These are phyloP conservation scores for Ciona savignyi DNA, from an alignment of 23 tunicate genomes.

Conservation along the genomic window DNA sequence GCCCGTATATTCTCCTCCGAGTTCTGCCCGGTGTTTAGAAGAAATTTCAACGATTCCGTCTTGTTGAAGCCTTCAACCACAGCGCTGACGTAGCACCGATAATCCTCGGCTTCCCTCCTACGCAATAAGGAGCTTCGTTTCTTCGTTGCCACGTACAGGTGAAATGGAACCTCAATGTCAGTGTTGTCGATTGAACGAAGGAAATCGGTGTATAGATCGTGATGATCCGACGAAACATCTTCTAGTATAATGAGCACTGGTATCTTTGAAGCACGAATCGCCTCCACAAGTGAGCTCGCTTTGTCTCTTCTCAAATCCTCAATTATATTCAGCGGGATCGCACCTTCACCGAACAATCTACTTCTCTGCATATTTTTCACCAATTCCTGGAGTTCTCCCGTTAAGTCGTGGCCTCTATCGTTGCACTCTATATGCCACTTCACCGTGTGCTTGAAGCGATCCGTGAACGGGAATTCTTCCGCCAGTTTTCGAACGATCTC, in stretches of 20 bases:
- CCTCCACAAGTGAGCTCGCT: background rate
- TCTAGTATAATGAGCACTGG: conserved; percentile 3
- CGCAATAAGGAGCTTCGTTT: background rate
- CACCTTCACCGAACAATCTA: background rate
- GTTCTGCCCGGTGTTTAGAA: background rate
- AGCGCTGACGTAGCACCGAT: background rate
- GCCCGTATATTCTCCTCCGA: background rate
- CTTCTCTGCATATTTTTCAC: background rate
- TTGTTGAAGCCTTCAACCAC: conserved; percentile 20
- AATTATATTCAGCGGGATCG: background rate
- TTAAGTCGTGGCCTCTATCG: conserved; percentile 28
- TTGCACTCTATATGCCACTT: conserved; percentile 58
- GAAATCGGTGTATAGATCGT: background rate
- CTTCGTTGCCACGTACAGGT: background rate
- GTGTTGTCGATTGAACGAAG: background rate
- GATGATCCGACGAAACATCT: background rate
- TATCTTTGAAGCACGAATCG: background rate
- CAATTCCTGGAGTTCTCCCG: conserved; percentile 15
- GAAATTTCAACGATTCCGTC: conserved; percentile 21
- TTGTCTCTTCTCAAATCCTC: background rate
- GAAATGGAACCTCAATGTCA: background rate
- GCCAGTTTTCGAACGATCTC: conserved; percentile 21
- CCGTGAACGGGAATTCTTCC: conserved; percentile 7
- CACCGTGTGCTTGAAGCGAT: background rate
- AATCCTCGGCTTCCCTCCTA: background rate